These are phyloP conservation scores for Stigmatopora nigra DNA, from an alignment of 2,113 vertebrate species.

Conservation along the genomic window DNA sequence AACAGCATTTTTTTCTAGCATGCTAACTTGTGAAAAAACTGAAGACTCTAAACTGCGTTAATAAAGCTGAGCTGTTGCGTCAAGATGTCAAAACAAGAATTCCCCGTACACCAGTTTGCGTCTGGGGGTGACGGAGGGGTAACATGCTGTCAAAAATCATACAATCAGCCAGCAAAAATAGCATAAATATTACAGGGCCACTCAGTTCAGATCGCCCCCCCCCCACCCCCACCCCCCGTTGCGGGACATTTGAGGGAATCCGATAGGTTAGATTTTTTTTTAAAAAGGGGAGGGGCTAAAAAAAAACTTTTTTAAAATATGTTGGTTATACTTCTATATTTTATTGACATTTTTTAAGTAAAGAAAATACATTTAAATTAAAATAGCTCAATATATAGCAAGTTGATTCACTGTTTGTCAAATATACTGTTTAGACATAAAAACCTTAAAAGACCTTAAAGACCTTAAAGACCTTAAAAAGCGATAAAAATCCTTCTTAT, in stretches of 20 bases:
- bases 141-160: slow-evolving; percentile 49
- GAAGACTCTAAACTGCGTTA: neutral
- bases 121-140: slow-evolving; percentile 2
- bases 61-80: neutral
- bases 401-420: too few relatives aligned
- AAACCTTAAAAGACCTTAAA: too few relatives aligned
- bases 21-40: neutral
- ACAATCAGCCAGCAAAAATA: slow-evolving; percentile 41
- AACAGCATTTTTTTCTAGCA: too few relatives aligned
- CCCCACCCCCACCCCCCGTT: slow-evolving; percentile 23
- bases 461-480: too few relatives aligned
- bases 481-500: too few relatives aligned
- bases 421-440: too few relatives aligned
- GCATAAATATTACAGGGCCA: slow-evolving; percentile 54
- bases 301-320: too few relatives aligned
- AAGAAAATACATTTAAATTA: too few relatives aligned
- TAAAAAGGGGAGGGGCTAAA: too few relatives aligned
- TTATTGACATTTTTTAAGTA: too few relatives aligned
- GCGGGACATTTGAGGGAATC: neutral
- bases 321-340: too few relatives aligned
- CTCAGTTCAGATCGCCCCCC: slow-evolving; percentile 26
- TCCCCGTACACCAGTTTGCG: neutral
- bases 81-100: neutral
- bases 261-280: neutral
- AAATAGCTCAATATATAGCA: too few relatives aligned